Evolutionary conservation across 2,888 invertebrate genomes (phyloP), one percentile per base, ranked within the genome.

Genomic region (Clunio marinus): DNA sequence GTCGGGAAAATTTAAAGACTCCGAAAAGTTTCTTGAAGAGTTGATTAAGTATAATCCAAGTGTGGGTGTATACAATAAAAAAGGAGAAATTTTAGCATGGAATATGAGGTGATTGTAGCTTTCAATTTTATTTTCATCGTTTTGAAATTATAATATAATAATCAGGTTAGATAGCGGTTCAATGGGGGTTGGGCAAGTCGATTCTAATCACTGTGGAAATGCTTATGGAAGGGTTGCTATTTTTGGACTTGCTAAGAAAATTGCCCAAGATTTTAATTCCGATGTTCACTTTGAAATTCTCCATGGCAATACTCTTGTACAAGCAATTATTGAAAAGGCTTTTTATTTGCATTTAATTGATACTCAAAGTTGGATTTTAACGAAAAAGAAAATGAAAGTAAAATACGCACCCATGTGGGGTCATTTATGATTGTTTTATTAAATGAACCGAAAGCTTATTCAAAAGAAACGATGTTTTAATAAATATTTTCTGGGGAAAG

Each of bases 1-100:
- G 51, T 7, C 5, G 3, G 51, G 51, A 7, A 51, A 22, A 22
- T 51, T 51, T 13, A 22, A 51, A 51, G 51, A n/a, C 7, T 51
- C 51, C 13, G 51, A 51, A n/a, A 51, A 17, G 17, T 51, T 51
- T 22, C 7, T 51, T 22, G 51, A 51, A 51, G 51, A 51, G 8
- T 17, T 22, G 7, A 51, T 51, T 22, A n/a, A 22, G 10, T 8
- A 20, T 5, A 51, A 51, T 22, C 51, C 51, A 3, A 51, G 51
- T n/a, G 3, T 51, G 51, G 51, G 51, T 20, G 22, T 51, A 20
- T 51, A 51, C 10, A 51, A 22, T 7, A 17, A 17, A n/a, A 22
- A 17, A 7, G 51, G 51, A 3, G 51, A 51, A 17, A 17, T 51
- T 22, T 7, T 51, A 4, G 51, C 51, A 2, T 51, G 51, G 51